Evolutionary conservation across 2,888 invertebrate species (phyloP), one percentile per base, ranked within the genome.

Genomic region (Scaptodrosophila latifasciaeformis): DNA sequence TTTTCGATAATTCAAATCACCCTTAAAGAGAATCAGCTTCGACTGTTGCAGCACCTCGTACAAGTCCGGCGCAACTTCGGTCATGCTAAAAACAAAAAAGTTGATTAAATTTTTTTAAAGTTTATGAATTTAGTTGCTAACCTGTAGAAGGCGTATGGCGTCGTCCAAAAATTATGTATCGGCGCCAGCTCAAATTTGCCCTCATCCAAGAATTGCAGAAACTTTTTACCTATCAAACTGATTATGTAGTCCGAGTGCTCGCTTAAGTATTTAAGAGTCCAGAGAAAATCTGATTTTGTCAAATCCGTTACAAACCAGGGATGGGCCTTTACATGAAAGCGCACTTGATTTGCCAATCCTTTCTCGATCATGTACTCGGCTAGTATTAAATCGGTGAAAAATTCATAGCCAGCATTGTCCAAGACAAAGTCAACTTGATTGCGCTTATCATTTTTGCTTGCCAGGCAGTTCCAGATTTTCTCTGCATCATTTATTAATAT

Each of bases 281-380:
- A 92, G 76, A 88, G 68, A 50, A 98, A 92, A 87, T 99, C 99
- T 0, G 37, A 47, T 1, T 79, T 81, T 2, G 92, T 94, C 0
- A 92, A 93, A 82, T 99, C 97, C 0, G 96, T 97, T 1, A 99
- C 91, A 84, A 93, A 99, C 98, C 98, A 99, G 0, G 98, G 97
- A 63, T 95, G 91, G 2, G 89, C 88, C 88, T 99, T 98, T 0
- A 93, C 92, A 85, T 96, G 92, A 69, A 98, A 92, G 62, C 92
- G 88, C 12, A 98, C 88, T 86, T 90, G 88, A 7, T 86, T 84
- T 10, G 90, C 91, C 13, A 92, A 81, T 18, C 88, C 87, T 34
- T 89, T 86, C 2, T 89, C 84, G 19, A 94, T 85, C 1, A 99
- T 83, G 81, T 92, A 95, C 65, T 94, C 93, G 1, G 95, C 95